Base-by-base conservation (phyloP, 2,113 vertebrate genomes). In the Eretmochelys imbricata region DNA sequence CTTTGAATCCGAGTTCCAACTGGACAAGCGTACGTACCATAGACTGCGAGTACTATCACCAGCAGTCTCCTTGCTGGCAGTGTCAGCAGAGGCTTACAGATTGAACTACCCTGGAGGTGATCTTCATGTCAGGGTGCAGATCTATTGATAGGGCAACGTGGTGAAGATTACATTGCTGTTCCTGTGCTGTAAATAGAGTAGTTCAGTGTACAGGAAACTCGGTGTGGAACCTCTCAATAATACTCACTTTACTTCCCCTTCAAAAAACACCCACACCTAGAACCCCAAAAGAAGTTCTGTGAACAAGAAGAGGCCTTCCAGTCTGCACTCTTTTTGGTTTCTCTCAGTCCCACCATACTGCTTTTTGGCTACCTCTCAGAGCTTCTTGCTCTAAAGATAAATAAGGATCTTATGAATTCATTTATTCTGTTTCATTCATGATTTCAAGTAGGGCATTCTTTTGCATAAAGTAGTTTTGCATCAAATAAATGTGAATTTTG, bases 331-430 rank as follows among this genome's bases (percentile, higher is more conserved):
- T 75, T 46, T 42, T 76, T 25, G 38, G 24, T 76, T 76, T 46
- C 9, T 24, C 8, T 69, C 65, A 38, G 19, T 72, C 65, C 9
- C 65, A 38, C 27, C 82, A 42, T 4, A 69, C 78, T 83, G 29
- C 46, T 90, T 83, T 90, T 85, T 17, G 25, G 4, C 5, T 57
- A 42, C 10, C 11, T 10, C 31, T 87, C 1, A 6, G 50, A 91
- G 42, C 3, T 3, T 10, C 0, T 0, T 25, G 22, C 5, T 0
- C 65, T 5, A 72, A 11, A n/a, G 35, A 0, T 4, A 9, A 42
- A 19, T 5, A 35, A 89, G 55, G 54, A 8, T 22, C 38, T 24
- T 27, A 6, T 49, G 53, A 88, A 81, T 69, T 59, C 5, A 88
- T 17, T 49, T 4, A 5, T 22, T 49, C 17, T 86, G 35, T 55